These are phyloP conservation scores for Hyphantria cunea DNA, from an alignment of 1,140 invertebrate genomes.

Conservation along the genomic window DNA sequence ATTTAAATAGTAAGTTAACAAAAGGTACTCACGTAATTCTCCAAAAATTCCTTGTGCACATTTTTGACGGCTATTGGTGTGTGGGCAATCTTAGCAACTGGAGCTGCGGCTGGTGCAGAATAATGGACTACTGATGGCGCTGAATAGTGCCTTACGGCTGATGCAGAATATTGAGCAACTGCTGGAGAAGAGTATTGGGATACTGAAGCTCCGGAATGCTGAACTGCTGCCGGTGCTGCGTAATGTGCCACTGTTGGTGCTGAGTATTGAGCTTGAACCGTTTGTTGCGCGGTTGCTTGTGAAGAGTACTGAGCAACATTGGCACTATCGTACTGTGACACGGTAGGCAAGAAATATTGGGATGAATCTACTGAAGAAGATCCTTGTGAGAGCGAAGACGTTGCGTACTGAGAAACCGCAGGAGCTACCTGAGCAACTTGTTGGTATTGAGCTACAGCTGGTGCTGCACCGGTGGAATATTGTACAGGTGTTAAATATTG, in stretches of 20 bases:
- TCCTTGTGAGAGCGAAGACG: conserved; percentile 16
- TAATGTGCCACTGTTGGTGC: conserved; percentile 44
- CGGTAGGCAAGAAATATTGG: conserved; percentile 18
- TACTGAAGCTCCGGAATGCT: conserved; percentile 45
- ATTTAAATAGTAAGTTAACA: not conserved
- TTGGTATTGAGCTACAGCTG: conserved; percentile 15
- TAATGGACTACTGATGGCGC: not conserved
- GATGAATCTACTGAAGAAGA: conserved; percentile 11
- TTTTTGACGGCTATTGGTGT: conserved; percentile 70
- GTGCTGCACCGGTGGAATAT: conserved; percentile 24
- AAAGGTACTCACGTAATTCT: conserved; percentile 82
- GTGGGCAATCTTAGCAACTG: conserved; percentile 37
- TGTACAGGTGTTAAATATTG: conserved; percentile 32
- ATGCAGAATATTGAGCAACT: conserved; percentile 38
- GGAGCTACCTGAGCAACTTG: conserved; percentile 39
- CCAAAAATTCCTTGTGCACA: conserved; percentile 81
- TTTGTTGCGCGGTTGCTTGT: conserved; percentile 20
- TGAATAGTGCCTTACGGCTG: conserved; percentile 13
- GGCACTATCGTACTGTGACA: not conserved
- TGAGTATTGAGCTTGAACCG: conserved; percentile 44
- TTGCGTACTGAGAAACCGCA: conserved; percentile 30
- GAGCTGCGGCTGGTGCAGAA: conserved; percentile 8
- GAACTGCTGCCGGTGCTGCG: conserved; percentile 31
- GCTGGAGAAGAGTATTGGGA: conserved; percentile 43
- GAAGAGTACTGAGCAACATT: conserved; percentile 17